Evolutionary conservation across 2,113 vertebrate species (phyloP).

Genomic region (Solea senegalensis): DNA sequence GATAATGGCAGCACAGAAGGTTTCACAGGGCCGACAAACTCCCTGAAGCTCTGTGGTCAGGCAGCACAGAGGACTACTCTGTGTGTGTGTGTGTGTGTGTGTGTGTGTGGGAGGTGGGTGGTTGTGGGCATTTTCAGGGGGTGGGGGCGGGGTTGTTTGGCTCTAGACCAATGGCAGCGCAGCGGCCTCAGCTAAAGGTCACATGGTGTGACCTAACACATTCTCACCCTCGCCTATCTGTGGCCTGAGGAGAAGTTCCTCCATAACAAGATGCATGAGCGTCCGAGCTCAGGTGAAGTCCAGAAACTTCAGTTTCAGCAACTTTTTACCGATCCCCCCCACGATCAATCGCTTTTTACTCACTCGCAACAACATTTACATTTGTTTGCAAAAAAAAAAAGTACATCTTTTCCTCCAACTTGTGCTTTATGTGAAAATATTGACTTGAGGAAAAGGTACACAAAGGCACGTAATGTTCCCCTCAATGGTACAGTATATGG

Average conservation of each 20-base stretch:
- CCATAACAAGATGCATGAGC: slow-evolving; percentile 41
- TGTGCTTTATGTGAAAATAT: slow-evolving; percentile 24
- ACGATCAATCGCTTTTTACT: slow-evolving; percentile 7
- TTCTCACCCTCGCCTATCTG: slow-evolving; percentile 76
- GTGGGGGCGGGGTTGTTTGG: slow-evolving; percentile 31
- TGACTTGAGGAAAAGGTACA: slow-evolving; percentile 8
- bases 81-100: slow-evolving; percentile 48
- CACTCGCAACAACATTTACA: neutral
- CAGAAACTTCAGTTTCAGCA: neutral
- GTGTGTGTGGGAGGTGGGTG: slow-evolving; percentile 48
- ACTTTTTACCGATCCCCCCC: neutral
- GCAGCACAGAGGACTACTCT: slow-evolving; percentile 37
- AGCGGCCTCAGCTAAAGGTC: slow-evolving; percentile 71
- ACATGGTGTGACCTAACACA: slow-evolving; percentile 75
- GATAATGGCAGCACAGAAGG: no score
- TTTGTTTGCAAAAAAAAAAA: slow-evolving; percentile 4
- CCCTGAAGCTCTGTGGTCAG: slow-evolving; percentile 30
- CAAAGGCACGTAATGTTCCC: neutral
- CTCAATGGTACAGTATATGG: neutral
- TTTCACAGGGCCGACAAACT: slow-evolving; percentile 4
- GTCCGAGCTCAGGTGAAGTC: neutral
- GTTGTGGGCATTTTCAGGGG: slow-evolving; percentile 3
- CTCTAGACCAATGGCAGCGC: slow-evolving; percentile 70
- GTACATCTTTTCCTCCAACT: neutral
- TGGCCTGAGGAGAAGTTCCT: slow-evolving; percentile 41